These are phyloP conservation scores for Penaeus chinensis DNA, from an alignment of 1,140 invertebrate genomes.

Conservation along the genomic window DNA sequence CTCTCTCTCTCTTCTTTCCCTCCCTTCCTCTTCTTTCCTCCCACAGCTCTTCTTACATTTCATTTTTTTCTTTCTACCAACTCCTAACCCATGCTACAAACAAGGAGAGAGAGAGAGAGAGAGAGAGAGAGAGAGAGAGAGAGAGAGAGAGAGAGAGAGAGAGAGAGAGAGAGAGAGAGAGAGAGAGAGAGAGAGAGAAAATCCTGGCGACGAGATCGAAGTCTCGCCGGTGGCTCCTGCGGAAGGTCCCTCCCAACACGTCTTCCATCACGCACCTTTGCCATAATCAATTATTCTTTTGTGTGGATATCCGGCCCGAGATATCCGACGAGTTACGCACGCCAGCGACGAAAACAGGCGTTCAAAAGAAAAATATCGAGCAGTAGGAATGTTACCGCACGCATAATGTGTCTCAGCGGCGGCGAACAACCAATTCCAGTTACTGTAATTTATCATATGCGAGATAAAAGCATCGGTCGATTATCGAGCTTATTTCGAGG, in stretches of 20 bases:
- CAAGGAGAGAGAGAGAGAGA: constrained; percentile 34
- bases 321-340: no score
- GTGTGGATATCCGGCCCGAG: no score
- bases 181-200: not conserved
- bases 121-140: constrained; percentile 37
- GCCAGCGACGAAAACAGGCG: no score
- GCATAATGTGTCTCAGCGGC: no score
- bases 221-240: not conserved
- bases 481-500: not conserved
- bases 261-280: no score
- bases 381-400: no score
- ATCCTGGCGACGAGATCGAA: not conserved
- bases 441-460: no score
- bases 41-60: not conserved
- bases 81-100: not conserved
- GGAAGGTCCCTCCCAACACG: no score
- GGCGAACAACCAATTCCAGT: no score
- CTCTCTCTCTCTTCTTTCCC: not conserved
- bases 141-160: constrained; percentile 36
- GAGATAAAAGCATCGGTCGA: not conserved
- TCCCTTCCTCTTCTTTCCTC: not conserved
- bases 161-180: constrained; percentile 18
- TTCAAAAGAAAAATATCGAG: no score
- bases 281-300: no score
- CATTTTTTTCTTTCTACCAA: not conserved